Percentiles rank a stretch among this genome's conserved stretches.
Conservation (phyloP, 2,113 vertebrate species). For the Burhinus bistriatus region DNA sequence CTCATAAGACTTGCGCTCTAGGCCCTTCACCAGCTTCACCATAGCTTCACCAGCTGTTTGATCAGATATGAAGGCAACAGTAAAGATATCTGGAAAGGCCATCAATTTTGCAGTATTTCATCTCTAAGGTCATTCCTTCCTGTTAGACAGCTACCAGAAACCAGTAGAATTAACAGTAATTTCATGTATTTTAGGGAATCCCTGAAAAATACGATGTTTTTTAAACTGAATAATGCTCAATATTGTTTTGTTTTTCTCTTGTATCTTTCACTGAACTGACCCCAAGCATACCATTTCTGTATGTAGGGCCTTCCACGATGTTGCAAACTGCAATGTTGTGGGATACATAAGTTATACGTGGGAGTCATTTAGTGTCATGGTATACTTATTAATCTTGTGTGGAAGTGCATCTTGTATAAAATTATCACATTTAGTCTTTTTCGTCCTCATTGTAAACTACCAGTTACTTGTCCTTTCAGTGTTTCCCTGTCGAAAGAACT, state of each 20-base stretch:
- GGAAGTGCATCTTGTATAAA: background rate
- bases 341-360: background rate
- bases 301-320: background rate
- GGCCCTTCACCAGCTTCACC: too few species aligned
- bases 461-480: background rate
- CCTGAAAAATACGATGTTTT: background rate
- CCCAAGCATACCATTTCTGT: background rate
- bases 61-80: background rate
- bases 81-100: background rate
- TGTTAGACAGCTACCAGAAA: background rate
- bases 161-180: background rate
- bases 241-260: background rate
- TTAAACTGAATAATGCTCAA: background rate
- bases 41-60: too few species aligned
- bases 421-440: background rate
- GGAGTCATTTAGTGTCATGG: background rate
- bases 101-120: background rate
- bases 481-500: background rate
- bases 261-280: background rate
- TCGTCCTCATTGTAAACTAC: background rate
- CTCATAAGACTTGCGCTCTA: too few species aligned
- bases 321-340: background rate
- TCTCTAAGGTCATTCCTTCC: background rate
- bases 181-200: background rate
- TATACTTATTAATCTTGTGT: background rate